phyloP scores from a whole-genome alignment of 2,888 invertebrate species.

The Cordylochernes scorpioides region DNA sequence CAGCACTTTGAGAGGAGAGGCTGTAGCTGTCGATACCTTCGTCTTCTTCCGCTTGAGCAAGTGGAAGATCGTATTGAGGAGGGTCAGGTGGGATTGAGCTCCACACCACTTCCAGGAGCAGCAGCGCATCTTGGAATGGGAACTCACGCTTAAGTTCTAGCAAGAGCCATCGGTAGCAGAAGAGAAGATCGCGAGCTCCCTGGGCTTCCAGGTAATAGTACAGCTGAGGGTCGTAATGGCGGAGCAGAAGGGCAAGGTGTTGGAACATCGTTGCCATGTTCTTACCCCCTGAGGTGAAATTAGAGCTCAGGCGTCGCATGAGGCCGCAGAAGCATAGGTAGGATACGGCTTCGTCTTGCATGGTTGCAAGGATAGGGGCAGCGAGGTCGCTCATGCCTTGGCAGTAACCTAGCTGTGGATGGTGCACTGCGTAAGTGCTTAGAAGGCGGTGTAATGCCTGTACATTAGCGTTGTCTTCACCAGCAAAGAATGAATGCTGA shows the following conservation, averaged over 20 bases:
- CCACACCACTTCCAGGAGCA: conserved; percentile 89
- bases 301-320: conserved; percentile 60
- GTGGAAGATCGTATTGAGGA: conserved; percentile 15
- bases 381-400: conserved; percentile 96
- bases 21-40: too few relatives aligned
- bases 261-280: conserved; percentile 81
- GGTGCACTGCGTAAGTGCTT: conserved; percentile 82
- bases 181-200: conserved; percentile 68
- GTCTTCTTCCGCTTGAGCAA: conserved; percentile 12
- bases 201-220: conserved; percentile 63
- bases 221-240: conserved; percentile 70
- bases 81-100: conserved; percentile 58
- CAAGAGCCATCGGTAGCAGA: conserved; percentile 86
- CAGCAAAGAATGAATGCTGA: conserved; percentile 70
- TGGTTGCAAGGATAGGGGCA: conserved; percentile 70
- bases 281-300: conserved; percentile 71
- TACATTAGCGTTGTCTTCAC: conserved; percentile 84
- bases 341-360: conserved; percentile 86
- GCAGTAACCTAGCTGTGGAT: conserved; percentile 80
- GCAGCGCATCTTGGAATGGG: conserved; percentile 75
- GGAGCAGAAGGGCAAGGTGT: conserved; percentile 60
- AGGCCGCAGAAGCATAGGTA: conserved; percentile 88
- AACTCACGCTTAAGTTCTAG: conserved; percentile 95
- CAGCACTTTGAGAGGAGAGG: too few relatives aligned
- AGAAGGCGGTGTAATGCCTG: conserved; percentile 75